Conservation (phyloP, 2,113 vertebrate genomes). For the Mormyrus iriodes region DNA sequence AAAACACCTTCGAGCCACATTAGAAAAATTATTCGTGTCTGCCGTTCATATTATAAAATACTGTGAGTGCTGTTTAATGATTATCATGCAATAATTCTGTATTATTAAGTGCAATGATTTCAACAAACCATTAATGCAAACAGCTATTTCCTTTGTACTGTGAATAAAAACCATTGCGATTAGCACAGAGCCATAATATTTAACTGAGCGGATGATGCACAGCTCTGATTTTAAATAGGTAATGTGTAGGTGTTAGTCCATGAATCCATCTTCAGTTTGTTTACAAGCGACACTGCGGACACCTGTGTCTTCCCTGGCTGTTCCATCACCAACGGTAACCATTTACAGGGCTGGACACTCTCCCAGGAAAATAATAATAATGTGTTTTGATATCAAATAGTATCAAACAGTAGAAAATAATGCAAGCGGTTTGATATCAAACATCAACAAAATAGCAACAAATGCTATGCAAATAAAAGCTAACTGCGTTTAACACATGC, state of each 20-base stretch:
- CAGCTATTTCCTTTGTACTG: background rate
- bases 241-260: background rate
- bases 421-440: background rate
- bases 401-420: background rate
- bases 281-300: background rate
- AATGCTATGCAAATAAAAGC: background rate
- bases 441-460: background rate
- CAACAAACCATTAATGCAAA: background rate
- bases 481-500: background rate
- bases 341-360: background rate
- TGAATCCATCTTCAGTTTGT: background rate
- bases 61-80: background rate
- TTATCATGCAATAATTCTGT: background rate
- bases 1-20: background rate
- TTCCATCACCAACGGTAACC: background rate
- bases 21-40: background rate
- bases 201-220: background rate
- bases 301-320: background rate
- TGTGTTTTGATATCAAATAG: background rate
- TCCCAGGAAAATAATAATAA: background rate
- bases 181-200: background rate
- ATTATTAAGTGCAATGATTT: background rate
- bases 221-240: background rate
- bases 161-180: background rate
- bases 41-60: background rate